Percentiles rank a stretch among this genome's conserved stretches.
These are phyloP conservation scores for Oligia latruncula DNA, from an alignment of 2,888 invertebrate genomes.

Conservation along the genomic window DNA sequence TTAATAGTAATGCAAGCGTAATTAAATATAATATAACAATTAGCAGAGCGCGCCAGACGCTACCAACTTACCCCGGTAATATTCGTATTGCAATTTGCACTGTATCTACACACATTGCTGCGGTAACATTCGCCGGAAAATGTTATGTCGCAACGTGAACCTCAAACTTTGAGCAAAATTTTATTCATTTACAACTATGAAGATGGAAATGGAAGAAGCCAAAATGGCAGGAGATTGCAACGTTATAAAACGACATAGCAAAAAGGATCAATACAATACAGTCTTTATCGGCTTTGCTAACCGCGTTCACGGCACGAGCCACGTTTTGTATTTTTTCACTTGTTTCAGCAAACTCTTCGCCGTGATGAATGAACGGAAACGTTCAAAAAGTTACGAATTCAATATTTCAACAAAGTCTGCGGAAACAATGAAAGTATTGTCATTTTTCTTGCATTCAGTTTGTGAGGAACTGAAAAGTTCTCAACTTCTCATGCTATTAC, in stretches of 20 bases:
- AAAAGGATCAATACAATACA: constrained; percentile 48
- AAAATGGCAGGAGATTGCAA: constrained; percentile 45
- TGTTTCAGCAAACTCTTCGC: constrained; percentile 61
- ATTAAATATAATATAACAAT: constrained; percentile 59
- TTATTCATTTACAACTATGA: constrained; percentile 31
- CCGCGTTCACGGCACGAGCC: constrained; percentile 24
- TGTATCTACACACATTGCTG: constrained; percentile 35
- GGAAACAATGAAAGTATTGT: constrained; percentile 53
- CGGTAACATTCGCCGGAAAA: constrained; percentile 46
- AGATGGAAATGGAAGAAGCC: constrained; percentile 27
- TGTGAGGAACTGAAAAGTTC: constrained; percentile 26
- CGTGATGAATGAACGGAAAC: constrained; percentile 59
- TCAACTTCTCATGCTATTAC: constrained; percentile 9
- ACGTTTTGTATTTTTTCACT: constrained; percentile 62
- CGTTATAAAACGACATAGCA: constrained; percentile 33
- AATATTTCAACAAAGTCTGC: constrained; percentile 49
- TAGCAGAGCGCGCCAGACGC: constrained; percentile 39
- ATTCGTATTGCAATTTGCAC: constrained; percentile 55
- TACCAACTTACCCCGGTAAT: constrained; percentile 40
- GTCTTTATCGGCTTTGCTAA: constrained; percentile 48
- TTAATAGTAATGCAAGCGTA: constrained; percentile 35
- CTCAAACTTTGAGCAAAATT: constrained; percentile 24
- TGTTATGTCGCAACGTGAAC: constrained; percentile 35
- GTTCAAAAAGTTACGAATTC: constrained; percentile 52
- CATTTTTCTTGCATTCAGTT: constrained; percentile 39